Conservation (phyloP, 2,888 invertebrate species). For the Andrena minutula region DNA sequence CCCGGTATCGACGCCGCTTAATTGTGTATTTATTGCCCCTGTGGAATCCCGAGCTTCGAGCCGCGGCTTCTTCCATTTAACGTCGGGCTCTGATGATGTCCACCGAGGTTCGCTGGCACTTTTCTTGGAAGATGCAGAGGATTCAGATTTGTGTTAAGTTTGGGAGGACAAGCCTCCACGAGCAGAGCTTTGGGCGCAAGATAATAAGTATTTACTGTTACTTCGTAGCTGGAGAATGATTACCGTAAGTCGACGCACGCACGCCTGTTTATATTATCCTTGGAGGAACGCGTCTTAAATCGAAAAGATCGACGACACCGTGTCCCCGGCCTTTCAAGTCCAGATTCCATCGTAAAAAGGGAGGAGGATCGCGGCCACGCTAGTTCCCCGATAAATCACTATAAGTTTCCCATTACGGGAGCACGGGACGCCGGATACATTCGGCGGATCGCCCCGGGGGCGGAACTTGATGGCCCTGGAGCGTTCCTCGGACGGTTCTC, state of each 20-base stretch:
- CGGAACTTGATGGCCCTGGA: neutral
- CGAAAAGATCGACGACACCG: neutral
- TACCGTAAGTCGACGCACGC: neutral
- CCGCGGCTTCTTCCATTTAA: constrained; percentile 56
- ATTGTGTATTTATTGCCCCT: constrained; percentile 79
- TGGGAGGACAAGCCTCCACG: too few relatives aligned
- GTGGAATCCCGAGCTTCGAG: constrained; percentile 67
- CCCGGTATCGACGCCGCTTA: constrained; percentile 77
- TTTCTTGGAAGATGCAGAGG: too few relatives aligned
- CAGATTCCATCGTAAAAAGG: constrained; percentile 24
- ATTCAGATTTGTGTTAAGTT: too few relatives aligned
- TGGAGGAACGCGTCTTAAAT: neutral
- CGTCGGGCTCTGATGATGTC: constrained; percentile 11
- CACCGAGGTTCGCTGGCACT: neutral
- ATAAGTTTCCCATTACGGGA: constrained; percentile 36
- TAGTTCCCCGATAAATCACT: constrained; percentile 41
- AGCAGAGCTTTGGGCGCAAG: too few relatives aligned
- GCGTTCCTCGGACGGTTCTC: constrained; percentile 13
- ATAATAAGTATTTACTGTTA: too few relatives aligned
- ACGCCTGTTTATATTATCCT: neutral
- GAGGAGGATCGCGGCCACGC: neutral
- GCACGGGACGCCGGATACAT: constrained; percentile 10
- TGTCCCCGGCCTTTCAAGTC: constrained; percentile 13
- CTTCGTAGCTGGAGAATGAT: neutral
- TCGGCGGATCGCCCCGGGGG: constrained; percentile 29